Base-by-base conservation (phyloP, 2,113 vertebrate species). In the Peromyscus maniculatus region DNA sequence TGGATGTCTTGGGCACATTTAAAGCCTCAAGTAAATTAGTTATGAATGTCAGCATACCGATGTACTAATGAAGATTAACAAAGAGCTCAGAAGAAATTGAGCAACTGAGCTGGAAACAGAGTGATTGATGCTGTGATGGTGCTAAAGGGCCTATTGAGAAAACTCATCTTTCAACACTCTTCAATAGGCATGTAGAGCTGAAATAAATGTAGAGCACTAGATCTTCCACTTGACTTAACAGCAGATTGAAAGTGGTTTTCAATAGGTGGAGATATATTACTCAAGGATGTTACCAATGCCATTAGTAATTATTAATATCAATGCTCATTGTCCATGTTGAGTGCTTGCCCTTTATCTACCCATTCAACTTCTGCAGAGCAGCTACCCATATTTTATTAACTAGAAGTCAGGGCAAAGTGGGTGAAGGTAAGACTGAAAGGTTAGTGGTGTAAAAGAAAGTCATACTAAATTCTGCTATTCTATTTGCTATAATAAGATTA, bases 11-110 rank as follows among this genome's bases (percentile, higher is more conserved):
- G 97, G 91, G 87, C 49, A 91, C 94, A 91, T 91, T 97, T 77
- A 89, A 96, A 97, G 96, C 96, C 94, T 91, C 90, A 95, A 97
- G 75, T 93, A 94, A 98, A 93, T 96, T 95, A 83, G 28, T 98
- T 98, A 96, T 97, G 93, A 94, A 97, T 98, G 93, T 97, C 66
- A 57, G 94, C 91, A 10, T 16, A 55, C 36, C 71, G 95, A 91
- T 93, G 71, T 55, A 49, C 93, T 98, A 97, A 98, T 97, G 94
- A 98, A 97, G 97, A 98, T 97, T 98, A 98, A 98, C 95, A 97
- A 93, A 94, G 94, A 97, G 67, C 91, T 88, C 93, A 86, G 80
- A 97, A 92, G 90, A 97, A 92, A 86, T 39, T 78, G 86, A 97
- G 69, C 90, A 98, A 97, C 95, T 96, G 92, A 97, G 83, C 64